phyloP scores from a whole-genome alignment of 2,888 invertebrate species.

The Emmelina monodactyla region DNA sequence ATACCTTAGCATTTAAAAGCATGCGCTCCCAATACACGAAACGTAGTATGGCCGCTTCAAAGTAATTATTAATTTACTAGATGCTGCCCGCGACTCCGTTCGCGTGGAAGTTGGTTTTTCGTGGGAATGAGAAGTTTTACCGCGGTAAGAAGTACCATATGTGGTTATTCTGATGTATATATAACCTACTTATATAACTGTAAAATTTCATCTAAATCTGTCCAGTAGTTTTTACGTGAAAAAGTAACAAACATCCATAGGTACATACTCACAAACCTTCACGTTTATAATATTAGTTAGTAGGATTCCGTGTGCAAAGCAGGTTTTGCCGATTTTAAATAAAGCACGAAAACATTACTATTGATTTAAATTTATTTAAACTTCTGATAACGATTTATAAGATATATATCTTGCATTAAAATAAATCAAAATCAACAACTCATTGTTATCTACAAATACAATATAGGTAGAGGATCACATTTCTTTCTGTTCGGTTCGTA shows the following conservation, averaged over 20 bases:
- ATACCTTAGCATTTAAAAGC: too few species aligned
- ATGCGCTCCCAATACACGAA: too few species aligned
- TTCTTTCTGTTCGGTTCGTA: too few species aligned
- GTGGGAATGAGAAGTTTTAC: too few species aligned
- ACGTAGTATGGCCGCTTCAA: neutral
- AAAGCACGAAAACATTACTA: neutral
- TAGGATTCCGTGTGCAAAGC: neutral
- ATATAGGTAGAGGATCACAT: too few species aligned
- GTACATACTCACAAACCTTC: neutral
- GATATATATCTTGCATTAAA: conserved; percentile 1
- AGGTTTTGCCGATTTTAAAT: neutral
- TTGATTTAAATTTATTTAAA: conserved; percentile 5
- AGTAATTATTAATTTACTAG: neutral
- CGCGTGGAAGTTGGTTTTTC: neutral
- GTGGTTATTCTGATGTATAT: too few species aligned
- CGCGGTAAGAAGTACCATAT: too few species aligned
- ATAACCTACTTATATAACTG: too few species aligned
- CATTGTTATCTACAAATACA: too few species aligned
- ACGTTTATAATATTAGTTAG: neutral
- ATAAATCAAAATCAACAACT: too few species aligned
- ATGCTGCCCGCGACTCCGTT: neutral
- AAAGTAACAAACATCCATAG: neutral
- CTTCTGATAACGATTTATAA: conserved; percentile 2
- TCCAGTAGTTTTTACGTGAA: neutral
- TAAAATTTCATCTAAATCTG: too few species aligned